Evolutionary conservation across 2,888 invertebrate genomes (phyloP), one percentile per base, ranked within the genome.

Genomic region (Netelia virgata): DNA sequence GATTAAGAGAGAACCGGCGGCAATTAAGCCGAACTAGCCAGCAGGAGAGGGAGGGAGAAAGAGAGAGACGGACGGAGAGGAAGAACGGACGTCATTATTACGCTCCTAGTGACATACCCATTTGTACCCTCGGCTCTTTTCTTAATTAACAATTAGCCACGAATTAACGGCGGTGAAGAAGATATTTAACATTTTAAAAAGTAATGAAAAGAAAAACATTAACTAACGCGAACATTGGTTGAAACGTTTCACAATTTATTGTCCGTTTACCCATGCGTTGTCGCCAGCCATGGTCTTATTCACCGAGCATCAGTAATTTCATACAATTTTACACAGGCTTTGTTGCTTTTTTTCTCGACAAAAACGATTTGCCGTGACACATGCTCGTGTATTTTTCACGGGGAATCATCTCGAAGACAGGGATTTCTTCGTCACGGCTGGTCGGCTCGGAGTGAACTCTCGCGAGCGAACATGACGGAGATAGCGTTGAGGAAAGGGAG

Each of bases 1-100:
- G 90, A 90, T 90, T 90, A 90, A 84, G 83, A 86, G 87, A 87
- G 86, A 88, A 85, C 36, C 63, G 75, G 82, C 85, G 85, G 87
- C 89, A 88, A 91, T 91, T 90, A 89, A 88, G 88, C 87, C 86
- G 28, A 55, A 63, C 70, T 23, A 18, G 9, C 47, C 14, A 10
- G 47, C 11, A 47, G 11, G 47, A 47, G 47, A 47, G 8, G 36
- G 6, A 36, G 36, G 36, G 36, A 47, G 3, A 53, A 16, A 20
- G 20, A 11, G 23, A 23, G 8, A 43, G 16, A 57, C 55, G 20
- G 47, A 28, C 1, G 41, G 23, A 28, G 28, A 11, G 57, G 16
- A 59, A 47, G 23, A 69, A 63, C 41, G 11, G 41, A 50, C 61
- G 41, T 63, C 53, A 78, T 78, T 78, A 61, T 69, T 28, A 61